Evolutionary conservation across 1,140 invertebrate species (phyloP).

Genomic region (Glossosoma conforme): DNA sequence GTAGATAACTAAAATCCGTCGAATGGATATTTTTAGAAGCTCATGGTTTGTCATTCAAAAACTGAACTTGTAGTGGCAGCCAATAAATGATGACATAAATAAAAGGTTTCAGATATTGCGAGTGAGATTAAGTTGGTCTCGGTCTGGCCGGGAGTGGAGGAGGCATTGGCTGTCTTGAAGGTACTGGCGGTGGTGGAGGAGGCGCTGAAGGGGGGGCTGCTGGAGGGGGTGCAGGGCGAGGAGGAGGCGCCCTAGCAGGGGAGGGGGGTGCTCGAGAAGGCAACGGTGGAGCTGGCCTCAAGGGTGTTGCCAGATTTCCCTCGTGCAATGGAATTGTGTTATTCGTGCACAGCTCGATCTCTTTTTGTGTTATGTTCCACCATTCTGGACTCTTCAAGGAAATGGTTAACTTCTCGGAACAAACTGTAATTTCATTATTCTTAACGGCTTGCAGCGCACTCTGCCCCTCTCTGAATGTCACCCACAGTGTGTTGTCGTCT

Average conservation of each 20-base stretch:
- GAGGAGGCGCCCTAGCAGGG: constrained; percentile 49
- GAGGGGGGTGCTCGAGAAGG: constrained; percentile 55
- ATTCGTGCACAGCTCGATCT: constrained; percentile 76
- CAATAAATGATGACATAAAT: too few relatives aligned
- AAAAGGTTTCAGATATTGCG: too few relatives aligned
- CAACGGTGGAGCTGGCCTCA: constrained; percentile 45
- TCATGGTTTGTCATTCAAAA: too few relatives aligned
- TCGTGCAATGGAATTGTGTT: constrained; percentile 72
- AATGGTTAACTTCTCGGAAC: constrained; percentile 64
- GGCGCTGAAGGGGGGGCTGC: constrained; percentile 47
- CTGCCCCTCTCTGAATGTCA: constrained; percentile 84
- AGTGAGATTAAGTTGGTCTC: background rate
- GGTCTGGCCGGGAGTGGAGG: constrained; percentile 58
- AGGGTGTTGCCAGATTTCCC: constrained; percentile 35
- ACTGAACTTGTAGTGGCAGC: too few relatives aligned
- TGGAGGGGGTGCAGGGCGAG: constrained; percentile 50
- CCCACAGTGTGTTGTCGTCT: constrained; percentile 77
- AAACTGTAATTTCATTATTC: constrained; percentile 52
- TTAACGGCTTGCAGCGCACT: constrained; percentile 70
- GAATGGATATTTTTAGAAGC: too few relatives aligned
- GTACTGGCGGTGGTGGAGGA: constrained; percentile 55
- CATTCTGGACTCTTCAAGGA: constrained; percentile 81
- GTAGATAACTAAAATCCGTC: too few relatives aligned
- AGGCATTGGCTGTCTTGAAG: constrained; percentile 52
- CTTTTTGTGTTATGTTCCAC: constrained; percentile 72